Base-by-base conservation (phyloP, 2,888 invertebrate species). In the Drosophila rubida region DNA sequence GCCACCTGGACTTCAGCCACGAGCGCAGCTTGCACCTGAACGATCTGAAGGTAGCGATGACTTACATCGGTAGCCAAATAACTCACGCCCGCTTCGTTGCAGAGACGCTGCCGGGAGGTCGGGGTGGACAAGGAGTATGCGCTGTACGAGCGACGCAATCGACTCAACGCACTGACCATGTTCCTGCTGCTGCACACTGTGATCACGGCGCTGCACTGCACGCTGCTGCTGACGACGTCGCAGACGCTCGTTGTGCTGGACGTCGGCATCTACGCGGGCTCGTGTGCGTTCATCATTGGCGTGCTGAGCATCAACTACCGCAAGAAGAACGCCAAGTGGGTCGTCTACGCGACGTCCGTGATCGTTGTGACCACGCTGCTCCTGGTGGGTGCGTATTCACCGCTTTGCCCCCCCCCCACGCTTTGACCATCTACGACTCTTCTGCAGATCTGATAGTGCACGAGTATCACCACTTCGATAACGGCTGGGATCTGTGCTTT, bases 71-170 rank as follows among this genome's bases (percentile, higher is more conserved):
- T 2, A 2, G 19, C 19, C 35, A 4, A 0, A 9, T 25, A 23
- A 4, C 3, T 19, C 19, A 2, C 19, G 19, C 19, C 19, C 1
- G 3, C 19, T 2, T 19, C 19, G 3, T n/a, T 0, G 5, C 11
- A 74, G 80, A 32, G 39, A 25, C 73, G 32, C 5, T 81, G 80
- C 42, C 9, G 37, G 14, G 59, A 83, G 22, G 44, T 75, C 13
- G 58, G 46, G 0, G 9, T 81, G 22, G 80, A 81, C 4, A 1
- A 51, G 1, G 71, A 81, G 22, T 79, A 62, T 37, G 9, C n/a
- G 7, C 8, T 50, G 14, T 84, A 82, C 23, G 37, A 55, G 4
- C 60, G 49, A 16, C 85, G 81, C 0, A 42, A 77, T 4, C 67
- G 60, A 1, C 37, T 30, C 7, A 62, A 53, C 5, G 42, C 50